These are phyloP conservation scores for Maccullochella peelii DNA, from an alignment of 2,113 vertebrate species.

Conservation along the genomic window DNA sequence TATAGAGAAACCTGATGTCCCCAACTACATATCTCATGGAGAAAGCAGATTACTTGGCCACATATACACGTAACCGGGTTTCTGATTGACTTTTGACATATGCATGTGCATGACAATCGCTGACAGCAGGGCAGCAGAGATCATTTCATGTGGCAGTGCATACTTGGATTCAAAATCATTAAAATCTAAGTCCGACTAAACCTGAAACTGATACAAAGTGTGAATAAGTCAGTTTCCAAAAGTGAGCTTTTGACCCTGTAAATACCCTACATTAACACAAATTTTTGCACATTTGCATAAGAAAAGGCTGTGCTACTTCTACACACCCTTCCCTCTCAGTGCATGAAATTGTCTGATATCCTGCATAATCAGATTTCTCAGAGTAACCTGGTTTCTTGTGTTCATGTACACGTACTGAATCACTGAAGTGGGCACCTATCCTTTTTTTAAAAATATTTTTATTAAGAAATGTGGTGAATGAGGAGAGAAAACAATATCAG, in stretches of 20 bases:
- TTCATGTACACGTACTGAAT: neutral
- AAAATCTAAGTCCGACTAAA: neutral
- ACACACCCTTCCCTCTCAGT: neutral
- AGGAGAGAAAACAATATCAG: too few relatives aligned
- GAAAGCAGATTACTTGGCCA: neutral
- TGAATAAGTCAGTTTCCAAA: neutral
- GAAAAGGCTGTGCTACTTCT: neutral
- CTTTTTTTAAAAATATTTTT: too few relatives aligned
- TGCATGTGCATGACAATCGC: neutral
- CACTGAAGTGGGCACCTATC: neutral
- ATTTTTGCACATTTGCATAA: neutral
- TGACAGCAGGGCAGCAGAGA: neutral
- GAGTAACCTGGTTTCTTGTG: neutral
- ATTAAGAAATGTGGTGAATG: too few relatives aligned
- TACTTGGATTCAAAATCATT: neutral
- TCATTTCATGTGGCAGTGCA: neutral
- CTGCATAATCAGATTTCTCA: neutral
- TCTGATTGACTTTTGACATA: neutral
- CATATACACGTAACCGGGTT: neutral
- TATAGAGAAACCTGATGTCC: neutral
- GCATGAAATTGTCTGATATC: neutral
- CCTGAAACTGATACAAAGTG: neutral
- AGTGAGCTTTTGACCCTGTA: neutral
- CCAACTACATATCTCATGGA: too few relatives aligned
- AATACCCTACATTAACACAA: neutral